Evolutionary conservation across 2,888 invertebrate genomes (phyloP).

Genomic region (Trilocha varians): DNA sequence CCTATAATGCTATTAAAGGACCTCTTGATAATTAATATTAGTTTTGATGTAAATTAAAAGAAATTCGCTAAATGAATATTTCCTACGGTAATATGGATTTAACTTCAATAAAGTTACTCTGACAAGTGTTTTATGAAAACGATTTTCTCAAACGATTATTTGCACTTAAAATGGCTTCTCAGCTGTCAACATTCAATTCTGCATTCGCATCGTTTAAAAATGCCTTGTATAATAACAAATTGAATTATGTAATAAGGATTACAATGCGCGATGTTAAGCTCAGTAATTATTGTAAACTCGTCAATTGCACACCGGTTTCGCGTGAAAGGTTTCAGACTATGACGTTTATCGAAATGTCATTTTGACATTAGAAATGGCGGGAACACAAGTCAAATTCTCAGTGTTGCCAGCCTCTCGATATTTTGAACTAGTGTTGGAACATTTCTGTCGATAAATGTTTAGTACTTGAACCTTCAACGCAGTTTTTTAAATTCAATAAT

Average conservation of each 20-base stretch:
- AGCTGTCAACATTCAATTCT: slow-evolving; percentile 13
- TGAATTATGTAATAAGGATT: slow-evolving; percentile 66
- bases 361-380: too few relatives aligned
- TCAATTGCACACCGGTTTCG: slow-evolving; percentile 39
- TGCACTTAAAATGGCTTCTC: slow-evolving; percentile 6
- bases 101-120: too few relatives aligned
- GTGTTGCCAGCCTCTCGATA: background rate
- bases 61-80: too few relatives aligned
- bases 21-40: too few relatives aligned
- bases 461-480: background rate
- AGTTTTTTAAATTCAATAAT: slow-evolving; percentile 36
- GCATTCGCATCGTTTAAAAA: slow-evolving; percentile 43
- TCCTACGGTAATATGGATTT: too few relatives aligned
- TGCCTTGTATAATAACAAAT: slow-evolving; percentile 69
- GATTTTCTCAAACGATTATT: too few relatives aligned
- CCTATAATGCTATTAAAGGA: too few relatives aligned
- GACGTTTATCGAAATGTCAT: background rate
- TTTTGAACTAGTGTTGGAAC: background rate
- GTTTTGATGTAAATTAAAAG: too few relatives aligned
- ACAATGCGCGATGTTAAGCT: slow-evolving; percentile 52
- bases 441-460: background rate
- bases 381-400: too few relatives aligned
- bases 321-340: slow-evolving; percentile 39
- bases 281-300: slow-evolving; percentile 33
- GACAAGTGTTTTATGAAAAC: background rate